phyloP scores from a whole-genome alignment of 2,888 invertebrate genomes.

The Himalopsyche kuldschensis region DNA sequence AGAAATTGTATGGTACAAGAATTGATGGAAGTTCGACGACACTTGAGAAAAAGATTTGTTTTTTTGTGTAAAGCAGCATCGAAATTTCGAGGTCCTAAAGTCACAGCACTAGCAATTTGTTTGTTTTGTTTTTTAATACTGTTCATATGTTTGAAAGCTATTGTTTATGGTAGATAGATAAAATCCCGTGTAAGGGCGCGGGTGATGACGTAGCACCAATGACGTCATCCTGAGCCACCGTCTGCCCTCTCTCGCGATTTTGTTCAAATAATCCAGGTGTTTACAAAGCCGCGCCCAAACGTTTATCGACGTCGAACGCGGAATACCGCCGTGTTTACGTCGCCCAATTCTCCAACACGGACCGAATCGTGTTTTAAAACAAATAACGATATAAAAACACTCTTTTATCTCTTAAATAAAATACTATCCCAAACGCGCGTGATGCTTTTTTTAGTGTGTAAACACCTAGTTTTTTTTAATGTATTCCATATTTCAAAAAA shows the following conservation, averaged over 20 bases:
- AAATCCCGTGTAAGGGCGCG: constrained; percentile 36
- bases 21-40: no score
- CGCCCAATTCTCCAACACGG: not conserved
- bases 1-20: no score
- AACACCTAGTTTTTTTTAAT: not conserved
- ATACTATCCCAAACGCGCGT: not conserved
- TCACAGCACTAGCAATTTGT: not conserved
- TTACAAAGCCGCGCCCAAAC: not conserved
- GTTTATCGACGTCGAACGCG: not conserved
- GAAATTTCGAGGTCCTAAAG: no score
- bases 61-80: no score
- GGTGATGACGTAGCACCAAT: constrained; percentile 36
- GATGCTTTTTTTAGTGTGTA: no score
- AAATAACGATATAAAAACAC: not conserved
- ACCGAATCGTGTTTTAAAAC: not conserved
- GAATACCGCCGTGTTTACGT: not conserved
- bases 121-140: not conserved
- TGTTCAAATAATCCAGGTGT: constrained; percentile 8
- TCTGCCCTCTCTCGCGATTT: constrained; percentile 33
- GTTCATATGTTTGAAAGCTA: not conserved
- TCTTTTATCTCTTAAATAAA: not conserved
- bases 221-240: constrained; percentile 40
- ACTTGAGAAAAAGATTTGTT: no score
- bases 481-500: not conserved
- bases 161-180: constrained; percentile 3